Percentiles rank a stretch among this genome's conserved stretches.
Evolutionary conservation across 2,113 vertebrate genomes (phyloP).

Genomic region (Pterocles orientalis): DNA sequence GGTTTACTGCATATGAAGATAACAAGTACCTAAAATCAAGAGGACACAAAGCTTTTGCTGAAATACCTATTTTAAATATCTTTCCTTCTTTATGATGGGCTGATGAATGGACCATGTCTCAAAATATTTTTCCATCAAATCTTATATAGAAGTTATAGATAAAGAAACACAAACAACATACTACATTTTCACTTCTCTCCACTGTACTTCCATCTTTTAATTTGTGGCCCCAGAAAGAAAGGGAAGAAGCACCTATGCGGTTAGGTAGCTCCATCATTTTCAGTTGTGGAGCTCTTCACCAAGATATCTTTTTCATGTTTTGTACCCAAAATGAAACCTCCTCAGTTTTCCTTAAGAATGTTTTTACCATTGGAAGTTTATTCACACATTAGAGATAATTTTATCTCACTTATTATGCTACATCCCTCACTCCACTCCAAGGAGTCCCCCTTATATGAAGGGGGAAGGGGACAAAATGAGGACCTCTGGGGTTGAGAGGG

Average conservation of each 20-base stretch:
- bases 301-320: background rate
- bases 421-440: background rate
- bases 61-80: background rate
- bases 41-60: background rate
- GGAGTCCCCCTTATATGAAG: background rate
- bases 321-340: background rate
- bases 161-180: background rate
- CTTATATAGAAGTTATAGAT: background rate
- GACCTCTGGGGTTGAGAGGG: too few relatives aligned
- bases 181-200: background rate
- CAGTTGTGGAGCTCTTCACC: background rate
- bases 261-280: background rate
- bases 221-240: background rate
- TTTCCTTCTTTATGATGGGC: background rate
- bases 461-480: too few relatives aligned
- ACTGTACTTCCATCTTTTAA: background rate
- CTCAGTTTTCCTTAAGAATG: background rate
- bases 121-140: background rate
- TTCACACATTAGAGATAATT: background rate
- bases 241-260: background rate
- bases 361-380: background rate
- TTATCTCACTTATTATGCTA: background rate
- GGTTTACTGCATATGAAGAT: background rate
- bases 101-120: background rate
- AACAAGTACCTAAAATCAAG: background rate